Base-by-base conservation (phyloP, 2,113 vertebrate genomes). In the Himantopus leucocephalus region DNA sequence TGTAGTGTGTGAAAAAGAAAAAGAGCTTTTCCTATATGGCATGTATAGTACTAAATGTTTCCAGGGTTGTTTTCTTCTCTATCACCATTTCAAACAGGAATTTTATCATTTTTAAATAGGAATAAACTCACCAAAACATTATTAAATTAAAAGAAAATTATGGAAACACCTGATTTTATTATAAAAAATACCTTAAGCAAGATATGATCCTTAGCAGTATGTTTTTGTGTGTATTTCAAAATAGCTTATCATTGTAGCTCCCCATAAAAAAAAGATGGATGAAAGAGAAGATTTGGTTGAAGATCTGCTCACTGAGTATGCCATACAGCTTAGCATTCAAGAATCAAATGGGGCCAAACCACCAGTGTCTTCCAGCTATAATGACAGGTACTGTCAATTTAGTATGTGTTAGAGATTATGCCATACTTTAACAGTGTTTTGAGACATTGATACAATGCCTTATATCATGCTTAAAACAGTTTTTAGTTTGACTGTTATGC, bases 271-370 rank as follows among this genome's bases (percentile, higher is more conserved):
- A 96, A 92, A 56, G 48, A 99, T 98, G 99, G 98, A 98, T 26
- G 96, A 92, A 84, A 77, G 88, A 80, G 98, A 98, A 35, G 97
- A 97, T 48, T 91, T 97, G 20, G 96, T 98, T 59, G 98, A 99
- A 94, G 98, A 98, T 32, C 96, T 98, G 48, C 96, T 99, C 62
- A 90, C 98, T 60, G 97, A 97, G 68, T 99, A 98, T 94, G 98
- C 98, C 58, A 89, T 99, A 92, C 98, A 96, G 64, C 97, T 99
- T 94, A 99, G 98, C 94, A 96, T 99, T 94, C 97, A 98, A 86
- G 99, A 99, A 85, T 97, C 98, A 35, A 95, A 96, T 63, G 97
- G 96, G 92, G 73, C 93, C 75, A 94, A 62, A 83, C 97, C 95
- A 89, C 91, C 95, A 12, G 68, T 79, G 14, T 96, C 97, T 81